Base-by-base conservation (phyloP, 2,113 vertebrate genomes). In the Antechinus flavipes region DNA sequence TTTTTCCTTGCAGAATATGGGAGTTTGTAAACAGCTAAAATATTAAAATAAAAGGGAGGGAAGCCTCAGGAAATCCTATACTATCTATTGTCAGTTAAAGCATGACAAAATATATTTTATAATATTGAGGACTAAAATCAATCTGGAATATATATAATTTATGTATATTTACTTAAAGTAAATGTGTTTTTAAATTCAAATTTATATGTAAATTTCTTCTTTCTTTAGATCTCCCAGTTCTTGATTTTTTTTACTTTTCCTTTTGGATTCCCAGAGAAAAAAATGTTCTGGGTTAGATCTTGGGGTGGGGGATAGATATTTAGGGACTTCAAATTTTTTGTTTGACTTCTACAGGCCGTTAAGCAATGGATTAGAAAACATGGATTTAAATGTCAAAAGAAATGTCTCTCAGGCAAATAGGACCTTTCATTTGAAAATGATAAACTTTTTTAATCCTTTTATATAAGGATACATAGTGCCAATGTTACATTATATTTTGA, bases 201-300 rank as follows among this genome's bases (percentile, higher is more conserved):
- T 52, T 52, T 52, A 52, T 52, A 50, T 50, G 50, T 95, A 92
- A 93, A 96, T 89, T 95, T 49, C 58, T 93, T 50, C 27, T 93
- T 12, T 84, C 16, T 93, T n/a, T 47, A 91, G 53, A 53, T 23
- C 8, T 76, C 0, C 4, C 53, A 68, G 89, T 93, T 53, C 27
- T 91, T 84, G 24, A 3, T 91, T 2, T 68, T 10, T 10, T 56
- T 54, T n/a, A 8, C 30, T 26, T 23, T 1, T 0, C 27, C 2
- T 49, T 91, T 89, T 52, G 89, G 27, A 76, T n/a, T 91, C 27
- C 22, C 58, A 10, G 54, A 24, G 46, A 30, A 61, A 84, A 52
- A 84, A 42, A 84, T 8, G 5, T 76, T n/a, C 61, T 35, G 61
- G 12, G 4, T 68, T 68, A 61, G 58, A 35, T 3, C 24, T 2